Evolutionary conservation across 2,888 invertebrate species (phyloP).

Genomic region (Nemapogon koenigi): DNA sequence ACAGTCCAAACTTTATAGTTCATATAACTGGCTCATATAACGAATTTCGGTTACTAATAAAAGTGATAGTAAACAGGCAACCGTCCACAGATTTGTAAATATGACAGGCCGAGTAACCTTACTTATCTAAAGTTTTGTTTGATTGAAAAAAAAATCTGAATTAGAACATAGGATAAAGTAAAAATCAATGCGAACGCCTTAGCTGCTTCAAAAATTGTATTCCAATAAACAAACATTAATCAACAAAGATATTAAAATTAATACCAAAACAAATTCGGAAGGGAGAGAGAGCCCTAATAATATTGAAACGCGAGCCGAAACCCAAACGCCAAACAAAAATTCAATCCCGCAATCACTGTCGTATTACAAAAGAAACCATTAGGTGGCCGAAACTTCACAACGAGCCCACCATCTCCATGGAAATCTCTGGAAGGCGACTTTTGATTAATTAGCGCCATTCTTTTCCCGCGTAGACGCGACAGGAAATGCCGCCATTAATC

Average conservation of each 20-base stretch:
- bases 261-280: conserved; percentile 19
- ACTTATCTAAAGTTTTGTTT: no score
- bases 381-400: conserved; percentile 34
- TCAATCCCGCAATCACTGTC: conserved; percentile 40
- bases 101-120: no score
- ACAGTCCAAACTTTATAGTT: no score
- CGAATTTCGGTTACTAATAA: no score
- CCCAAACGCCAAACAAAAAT: conserved; percentile 44
- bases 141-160: no score
- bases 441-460: conserved; percentile 63
- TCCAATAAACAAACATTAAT: conserved; percentile 33
- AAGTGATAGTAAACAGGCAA: no score
- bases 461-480: conserved; percentile 43
- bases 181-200: no score
- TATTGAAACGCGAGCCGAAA: conserved; percentile 27
- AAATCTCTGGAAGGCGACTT: conserved; percentile 54
- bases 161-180: no score
- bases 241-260: conserved; percentile 25
- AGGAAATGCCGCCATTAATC: conserved; percentile 44
- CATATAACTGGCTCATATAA: no score
- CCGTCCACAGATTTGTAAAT: no score
- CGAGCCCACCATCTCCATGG: conserved; percentile 50
- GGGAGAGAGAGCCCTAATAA: conserved; percentile 30
- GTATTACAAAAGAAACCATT: conserved; percentile 49
- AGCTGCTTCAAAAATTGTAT: no score